Conservation (phyloP, 1,140 invertebrate species). For the Araneus ventricosus region DNA sequence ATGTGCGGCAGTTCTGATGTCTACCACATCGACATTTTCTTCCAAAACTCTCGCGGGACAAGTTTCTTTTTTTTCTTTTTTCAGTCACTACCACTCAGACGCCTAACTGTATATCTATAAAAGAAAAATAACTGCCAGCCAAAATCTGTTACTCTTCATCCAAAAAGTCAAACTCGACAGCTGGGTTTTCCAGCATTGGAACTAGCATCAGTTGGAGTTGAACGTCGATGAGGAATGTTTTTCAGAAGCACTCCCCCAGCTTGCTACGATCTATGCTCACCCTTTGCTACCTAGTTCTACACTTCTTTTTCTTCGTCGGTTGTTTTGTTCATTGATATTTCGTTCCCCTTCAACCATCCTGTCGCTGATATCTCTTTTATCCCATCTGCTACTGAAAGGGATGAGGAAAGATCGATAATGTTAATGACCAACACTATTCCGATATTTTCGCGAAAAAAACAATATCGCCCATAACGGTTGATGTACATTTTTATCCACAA, state of each 20-base stretch:
- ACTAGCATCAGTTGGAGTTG: conserved; percentile 53
- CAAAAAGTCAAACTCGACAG: conserved; percentile 69
- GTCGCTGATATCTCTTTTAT: conserved; percentile 65
- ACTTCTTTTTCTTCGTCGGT: conserved; percentile 1
- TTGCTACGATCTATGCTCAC: conserved; percentile 48
- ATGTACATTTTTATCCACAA: conserved; percentile 20
- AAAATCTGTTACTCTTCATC: conserved; percentile 60
- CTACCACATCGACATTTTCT: conserved; percentile 32
- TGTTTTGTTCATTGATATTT: conserved; percentile 67
- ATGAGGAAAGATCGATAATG: conserved; percentile 60
- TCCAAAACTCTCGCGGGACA: not conserved
- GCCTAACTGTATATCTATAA: conserved; percentile 50
- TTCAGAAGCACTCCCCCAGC: conserved; percentile 48
- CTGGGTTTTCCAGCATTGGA: conserved; percentile 63
- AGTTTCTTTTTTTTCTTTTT: conserved; percentile 20
- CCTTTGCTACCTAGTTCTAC: conserved; percentile 56
- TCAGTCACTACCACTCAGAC: not conserved
- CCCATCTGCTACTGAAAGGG: conserved; percentile 60
- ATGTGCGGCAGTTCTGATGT: not conserved
- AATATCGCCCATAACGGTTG: conserved; percentile 37
- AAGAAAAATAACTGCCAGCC: conserved; percentile 55
- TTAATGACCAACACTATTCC: conserved; percentile 67
- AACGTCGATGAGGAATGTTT: conserved; percentile 53
- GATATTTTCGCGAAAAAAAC: conserved; percentile 59
- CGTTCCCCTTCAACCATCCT: conserved; percentile 12